Evolutionary conservation across 2,888 invertebrate species (phyloP).

Genomic region (Drosophila limbata): DNA sequence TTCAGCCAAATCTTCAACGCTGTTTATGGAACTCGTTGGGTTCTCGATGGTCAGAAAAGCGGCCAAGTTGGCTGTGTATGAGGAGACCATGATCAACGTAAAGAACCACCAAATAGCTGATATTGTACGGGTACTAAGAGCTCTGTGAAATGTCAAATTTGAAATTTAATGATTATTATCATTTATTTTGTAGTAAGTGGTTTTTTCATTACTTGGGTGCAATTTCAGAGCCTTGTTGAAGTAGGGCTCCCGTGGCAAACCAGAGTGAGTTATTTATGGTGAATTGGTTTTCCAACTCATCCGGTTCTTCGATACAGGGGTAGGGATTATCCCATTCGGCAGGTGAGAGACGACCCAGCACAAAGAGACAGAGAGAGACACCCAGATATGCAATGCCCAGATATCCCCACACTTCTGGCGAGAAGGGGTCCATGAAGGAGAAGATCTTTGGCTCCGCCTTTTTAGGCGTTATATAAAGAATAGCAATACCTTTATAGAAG

Average conservation of each 20-base stretch:
- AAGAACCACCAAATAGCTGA: constrained; percentile 97
- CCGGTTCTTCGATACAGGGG: constrained; percentile 93
- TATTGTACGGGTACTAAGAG: constrained; percentile 94
- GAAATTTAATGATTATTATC: constrained; percentile 24
- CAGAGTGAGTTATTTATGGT: constrained; percentile 93
- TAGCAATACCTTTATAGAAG: constrained; percentile 90
- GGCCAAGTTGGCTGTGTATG: constrained; percentile 96
- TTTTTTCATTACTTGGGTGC: constrained; percentile 90
- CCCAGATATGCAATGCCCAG: constrained; percentile 86
- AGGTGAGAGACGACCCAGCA: constrained; percentile 92
- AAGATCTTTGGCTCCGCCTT: constrained; percentile 94
- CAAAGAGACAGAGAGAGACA: constrained; percentile 88
- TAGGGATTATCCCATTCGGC: constrained; percentile 96
- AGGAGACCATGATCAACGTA: constrained; percentile 91
- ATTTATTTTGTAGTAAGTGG: constrained; percentile 47
- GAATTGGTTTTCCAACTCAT: constrained; percentile 93
- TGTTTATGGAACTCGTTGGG: constrained; percentile 89
- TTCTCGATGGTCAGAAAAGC: constrained; percentile 95
- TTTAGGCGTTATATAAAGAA: constrained; percentile 94
- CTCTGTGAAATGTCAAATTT: constrained; percentile 86
- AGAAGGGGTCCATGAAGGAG: constrained; percentile 96
- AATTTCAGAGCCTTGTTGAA: constrained; percentile 95
- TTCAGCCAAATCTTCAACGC: constrained; percentile 92
- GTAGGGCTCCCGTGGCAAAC: constrained; percentile 93
- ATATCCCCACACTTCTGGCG: constrained; percentile 93